These are phyloP conservation scores for Callionymus lyra DNA, from an alignment of 2,113 vertebrate species.

Conservation along the genomic window DNA sequence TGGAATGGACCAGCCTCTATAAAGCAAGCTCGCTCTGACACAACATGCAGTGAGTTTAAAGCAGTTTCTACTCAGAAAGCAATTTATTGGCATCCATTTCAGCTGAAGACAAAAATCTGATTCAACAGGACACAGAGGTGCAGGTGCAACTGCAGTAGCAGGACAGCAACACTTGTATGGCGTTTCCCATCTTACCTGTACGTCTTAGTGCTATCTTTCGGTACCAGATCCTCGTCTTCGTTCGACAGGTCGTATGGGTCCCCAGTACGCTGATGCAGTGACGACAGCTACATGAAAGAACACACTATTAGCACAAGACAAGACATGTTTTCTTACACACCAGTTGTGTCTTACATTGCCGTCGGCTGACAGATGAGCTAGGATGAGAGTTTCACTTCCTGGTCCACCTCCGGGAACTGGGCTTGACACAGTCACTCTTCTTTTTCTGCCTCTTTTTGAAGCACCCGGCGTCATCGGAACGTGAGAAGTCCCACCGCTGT, in stretches of 20 bases:
- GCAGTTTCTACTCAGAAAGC: constrained; percentile 19
- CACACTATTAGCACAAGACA: neutral
- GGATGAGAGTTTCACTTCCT: constrained; percentile 60
- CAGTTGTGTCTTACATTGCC: constrained; percentile 53
- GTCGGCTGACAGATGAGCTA: constrained; percentile 61
- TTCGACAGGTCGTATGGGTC: constrained; percentile 64
- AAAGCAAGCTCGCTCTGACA: constrained; percentile 21
- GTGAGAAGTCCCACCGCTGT: constrained; percentile 77
- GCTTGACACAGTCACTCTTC: constrained; percentile 47
- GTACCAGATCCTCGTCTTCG: constrained; percentile 54
- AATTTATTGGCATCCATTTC: constrained; percentile 22
- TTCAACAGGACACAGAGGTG: no score
- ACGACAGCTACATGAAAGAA: constrained; percentile 26
- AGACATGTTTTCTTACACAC: neutral
- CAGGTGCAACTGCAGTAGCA: constrained; percentile 24
- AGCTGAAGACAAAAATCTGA: no score
- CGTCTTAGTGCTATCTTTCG: constrained; percentile 65
- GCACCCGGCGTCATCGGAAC: constrained; percentile 63
- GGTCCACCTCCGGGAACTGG: constrained; percentile 32
- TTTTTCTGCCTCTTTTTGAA: constrained; percentile 68
- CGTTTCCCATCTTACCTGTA: constrained; percentile 58
- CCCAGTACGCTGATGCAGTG: constrained; percentile 54
- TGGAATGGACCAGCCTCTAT: constrained; percentile 3
- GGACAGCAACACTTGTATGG: constrained; percentile 1
- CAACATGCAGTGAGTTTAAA: constrained; percentile 46